A percentile compares a stretch with the other conserved stretches of the same genome.
Evolutionary conservation across 1,140 invertebrate genomes (phyloP).

Genomic region (Lethrus apterus): DNA sequence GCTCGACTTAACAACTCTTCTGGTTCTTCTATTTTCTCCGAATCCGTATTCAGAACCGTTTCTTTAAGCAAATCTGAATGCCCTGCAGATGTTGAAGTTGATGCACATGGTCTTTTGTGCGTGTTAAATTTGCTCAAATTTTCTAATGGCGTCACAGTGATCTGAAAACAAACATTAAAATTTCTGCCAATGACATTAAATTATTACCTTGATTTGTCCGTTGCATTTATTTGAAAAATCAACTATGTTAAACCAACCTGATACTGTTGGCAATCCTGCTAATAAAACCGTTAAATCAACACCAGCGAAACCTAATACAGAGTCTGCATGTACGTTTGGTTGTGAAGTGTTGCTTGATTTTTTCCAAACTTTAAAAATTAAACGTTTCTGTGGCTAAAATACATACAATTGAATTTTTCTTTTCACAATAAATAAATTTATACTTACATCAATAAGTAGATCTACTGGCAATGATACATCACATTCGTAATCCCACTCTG

Average conservation of each 20-base stretch:
- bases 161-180: conserved; percentile 32
- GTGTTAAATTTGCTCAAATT: conserved; percentile 33
- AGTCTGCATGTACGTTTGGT: conserved; percentile 45
- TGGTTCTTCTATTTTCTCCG: conserved; percentile 17
- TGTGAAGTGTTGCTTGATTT: conserved; percentile 34
- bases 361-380: conserved; percentile 56
- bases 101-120: conserved; percentile 2
- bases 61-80: not conserved
- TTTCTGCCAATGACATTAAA: not conserved
- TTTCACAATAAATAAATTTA: conserved; percentile 3
- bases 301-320: conserved; percentile 52
- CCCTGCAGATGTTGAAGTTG: conserved; percentile 12
- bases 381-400: conserved; percentile 48
- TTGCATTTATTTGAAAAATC: conserved; percentile 53
- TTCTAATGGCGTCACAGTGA: conserved; percentile 46
- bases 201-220: conserved; percentile 51
- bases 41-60: conserved; percentile 11
- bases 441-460: conserved; percentile 48
- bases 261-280: conserved; percentile 45
- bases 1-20: conserved; percentile 40
- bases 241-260: conserved; percentile 56
- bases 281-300: conserved; percentile 50
- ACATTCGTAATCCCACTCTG: conserved; percentile 50
- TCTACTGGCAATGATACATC: conserved; percentile 46
- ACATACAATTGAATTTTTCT: conserved; percentile 19